Conservation (phyloP, 2,797 vertebrate species). For the Acropternis orthonyx region DNA sequence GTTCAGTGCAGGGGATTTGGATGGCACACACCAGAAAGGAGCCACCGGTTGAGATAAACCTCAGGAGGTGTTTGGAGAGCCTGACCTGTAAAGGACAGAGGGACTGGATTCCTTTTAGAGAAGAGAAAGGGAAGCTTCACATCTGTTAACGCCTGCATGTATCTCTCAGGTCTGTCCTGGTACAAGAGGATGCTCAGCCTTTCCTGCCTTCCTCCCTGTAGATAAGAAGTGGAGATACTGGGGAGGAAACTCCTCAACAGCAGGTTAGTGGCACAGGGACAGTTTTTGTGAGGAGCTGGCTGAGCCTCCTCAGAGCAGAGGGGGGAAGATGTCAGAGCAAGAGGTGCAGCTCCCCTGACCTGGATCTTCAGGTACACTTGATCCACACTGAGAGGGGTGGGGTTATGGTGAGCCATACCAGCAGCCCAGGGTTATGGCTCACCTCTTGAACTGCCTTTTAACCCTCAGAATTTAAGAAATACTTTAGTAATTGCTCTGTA, state of each 20-base stretch:
- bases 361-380: not conserved
- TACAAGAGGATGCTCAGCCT: not conserved
- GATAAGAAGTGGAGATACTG: not conserved
- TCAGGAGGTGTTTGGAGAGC: not conserved
- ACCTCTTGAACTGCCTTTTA: not conserved
- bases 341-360: not conserved
- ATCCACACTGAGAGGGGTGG: not conserved
- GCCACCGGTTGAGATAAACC: rapidly evolving
- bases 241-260: not conserved
- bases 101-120: not conserved
- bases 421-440: not conserved
- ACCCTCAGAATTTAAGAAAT: slow-evolving; percentile 17
- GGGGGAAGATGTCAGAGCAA: not conserved
- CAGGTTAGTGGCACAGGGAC: not conserved
- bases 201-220: not conserved
- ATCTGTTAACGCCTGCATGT: not conserved
- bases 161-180: not conserved
- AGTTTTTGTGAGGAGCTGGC: not conserved
- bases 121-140: not conserved
- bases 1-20: not conserved
- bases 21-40: rapidly evolving
- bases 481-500: not conserved
- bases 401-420: not conserved
- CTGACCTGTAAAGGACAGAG: not conserved
- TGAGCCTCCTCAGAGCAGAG: not conserved